phyloP scores from a whole-genome alignment of 2,113 vertebrate genomes.

The Okapia johnstoni region DNA sequence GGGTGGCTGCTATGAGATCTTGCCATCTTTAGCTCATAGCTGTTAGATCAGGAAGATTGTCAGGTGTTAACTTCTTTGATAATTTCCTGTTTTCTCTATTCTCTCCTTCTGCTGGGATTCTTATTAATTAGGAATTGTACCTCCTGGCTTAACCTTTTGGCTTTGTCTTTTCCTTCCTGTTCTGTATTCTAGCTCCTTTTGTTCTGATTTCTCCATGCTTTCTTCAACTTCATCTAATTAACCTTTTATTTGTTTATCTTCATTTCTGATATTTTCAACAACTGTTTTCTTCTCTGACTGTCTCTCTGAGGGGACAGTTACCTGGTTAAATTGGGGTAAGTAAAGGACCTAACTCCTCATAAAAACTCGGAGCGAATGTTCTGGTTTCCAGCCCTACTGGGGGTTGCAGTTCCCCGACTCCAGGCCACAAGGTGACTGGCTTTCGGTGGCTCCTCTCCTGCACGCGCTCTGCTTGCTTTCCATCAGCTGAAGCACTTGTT shows the following conservation, averaged over 20 bases:
- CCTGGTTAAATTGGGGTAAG: not conserved
- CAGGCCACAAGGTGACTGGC: not conserved
- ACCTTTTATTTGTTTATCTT: not conserved
- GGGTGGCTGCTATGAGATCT: not conserved
- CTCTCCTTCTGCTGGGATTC: not conserved
- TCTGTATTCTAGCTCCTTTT: not conserved
- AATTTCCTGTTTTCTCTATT: not conserved
- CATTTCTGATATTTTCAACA: not conserved
- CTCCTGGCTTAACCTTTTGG: not conserved
- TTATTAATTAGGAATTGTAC: not conserved
- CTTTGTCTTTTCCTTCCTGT: not conserved
- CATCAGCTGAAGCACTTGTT: not conserved
- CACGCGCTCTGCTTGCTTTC: not conserved
- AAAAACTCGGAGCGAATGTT: not conserved
- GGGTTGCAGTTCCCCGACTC: not conserved
- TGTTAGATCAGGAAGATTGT: not conserved
- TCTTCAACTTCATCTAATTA: not conserved
- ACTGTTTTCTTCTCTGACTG: not conserved
- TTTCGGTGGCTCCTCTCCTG: not conserved
- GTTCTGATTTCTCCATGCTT: not conserved
- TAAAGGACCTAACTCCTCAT: not conserved
- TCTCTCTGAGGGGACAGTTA: not conserved
- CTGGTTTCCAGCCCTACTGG: not conserved
- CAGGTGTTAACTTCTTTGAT: not conserved
- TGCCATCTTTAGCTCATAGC: not conserved